Percentiles rank a stretch among this genome's conserved stretches.
Evolutionary conservation across 1,140 invertebrate species (phyloP).

Genomic region (Andricus grossulariae): DNA sequence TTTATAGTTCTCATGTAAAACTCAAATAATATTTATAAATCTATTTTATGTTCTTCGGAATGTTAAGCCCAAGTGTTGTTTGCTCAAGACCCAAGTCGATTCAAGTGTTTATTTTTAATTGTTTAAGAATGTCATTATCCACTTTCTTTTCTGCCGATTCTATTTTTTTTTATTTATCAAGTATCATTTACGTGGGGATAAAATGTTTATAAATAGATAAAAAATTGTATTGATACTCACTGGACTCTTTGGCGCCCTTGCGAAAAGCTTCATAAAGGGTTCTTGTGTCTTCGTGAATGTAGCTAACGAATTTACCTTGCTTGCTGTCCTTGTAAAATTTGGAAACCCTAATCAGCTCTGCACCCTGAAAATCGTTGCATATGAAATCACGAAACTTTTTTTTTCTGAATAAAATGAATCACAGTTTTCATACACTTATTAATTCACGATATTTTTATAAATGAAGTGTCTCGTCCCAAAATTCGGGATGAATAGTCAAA

Average conservation of each 20-base stretch:
- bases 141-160: neutral
- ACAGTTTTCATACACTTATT: neutral
- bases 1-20: too few relatives aligned
- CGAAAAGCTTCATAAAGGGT: conserved; percentile 95
- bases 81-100: too few relatives aligned
- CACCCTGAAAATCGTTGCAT: conserved; percentile 81
- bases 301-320: conserved; percentile 91
- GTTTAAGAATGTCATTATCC: neutral
- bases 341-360: conserved; percentile 92
- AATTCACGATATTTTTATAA: neutral
- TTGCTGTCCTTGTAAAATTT: conserved; percentile 94
- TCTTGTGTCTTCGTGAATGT: conserved; percentile 89
- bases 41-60: too few relatives aligned
- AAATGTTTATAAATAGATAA: neutral
- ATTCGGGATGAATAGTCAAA: too few relatives aligned
- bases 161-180: neutral
- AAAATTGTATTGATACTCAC: conserved; percentile 78
- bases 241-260: conserved; percentile 93
- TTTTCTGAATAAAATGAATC: conserved; percentile 34
- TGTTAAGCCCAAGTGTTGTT: too few relatives aligned
- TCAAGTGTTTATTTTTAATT: too few relatives aligned
- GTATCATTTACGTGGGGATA: neutral
- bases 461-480: too few relatives aligned
- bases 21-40: too few relatives aligned
- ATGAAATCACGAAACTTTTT: conserved; percentile 39